Evolutionary conservation across 1,140 invertebrate genomes (phyloP).

Genomic region (Lanistes nyassanus): DNA sequence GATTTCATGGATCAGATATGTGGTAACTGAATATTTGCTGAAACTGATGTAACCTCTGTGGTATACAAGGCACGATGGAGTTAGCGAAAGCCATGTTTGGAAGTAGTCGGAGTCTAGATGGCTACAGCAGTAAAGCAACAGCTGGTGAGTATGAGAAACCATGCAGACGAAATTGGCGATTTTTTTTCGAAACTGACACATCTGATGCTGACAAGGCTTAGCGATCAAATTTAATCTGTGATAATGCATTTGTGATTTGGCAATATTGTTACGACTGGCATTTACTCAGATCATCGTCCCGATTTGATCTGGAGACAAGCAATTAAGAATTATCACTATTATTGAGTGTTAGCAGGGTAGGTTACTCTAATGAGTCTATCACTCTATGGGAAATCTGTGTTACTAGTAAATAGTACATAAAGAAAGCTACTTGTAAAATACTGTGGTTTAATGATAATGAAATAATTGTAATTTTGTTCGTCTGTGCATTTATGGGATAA

Average conservation of each 20-base stretch:
- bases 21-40: background rate
- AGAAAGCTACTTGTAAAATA: too few relatives aligned
- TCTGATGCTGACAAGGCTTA: background rate
- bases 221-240: too few relatives aligned
- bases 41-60: background rate
- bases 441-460: too few relatives aligned
- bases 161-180: conserved; percentile 10
- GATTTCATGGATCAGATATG: background rate
- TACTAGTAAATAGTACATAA: too few relatives aligned
- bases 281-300: background rate
- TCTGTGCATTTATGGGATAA: too few relatives aligned
- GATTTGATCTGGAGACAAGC: background rate
- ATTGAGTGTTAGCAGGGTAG: too few relatives aligned
- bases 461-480: too few relatives aligned
- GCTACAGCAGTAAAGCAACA: conserved; percentile 73
- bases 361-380: too few relatives aligned
- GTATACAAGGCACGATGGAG: conserved; percentile 42
- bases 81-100: conserved; percentile 75
- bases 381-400: too few relatives aligned
- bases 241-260: conserved; percentile 13
- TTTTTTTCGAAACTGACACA: background rate
- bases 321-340: too few relatives aligned
- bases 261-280: background rate
- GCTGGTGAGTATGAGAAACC: conserved; percentile 39
- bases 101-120: conserved; percentile 82